Base-by-base conservation (phyloP, 2,113 vertebrate species). In the Danio rerio region DNA sequence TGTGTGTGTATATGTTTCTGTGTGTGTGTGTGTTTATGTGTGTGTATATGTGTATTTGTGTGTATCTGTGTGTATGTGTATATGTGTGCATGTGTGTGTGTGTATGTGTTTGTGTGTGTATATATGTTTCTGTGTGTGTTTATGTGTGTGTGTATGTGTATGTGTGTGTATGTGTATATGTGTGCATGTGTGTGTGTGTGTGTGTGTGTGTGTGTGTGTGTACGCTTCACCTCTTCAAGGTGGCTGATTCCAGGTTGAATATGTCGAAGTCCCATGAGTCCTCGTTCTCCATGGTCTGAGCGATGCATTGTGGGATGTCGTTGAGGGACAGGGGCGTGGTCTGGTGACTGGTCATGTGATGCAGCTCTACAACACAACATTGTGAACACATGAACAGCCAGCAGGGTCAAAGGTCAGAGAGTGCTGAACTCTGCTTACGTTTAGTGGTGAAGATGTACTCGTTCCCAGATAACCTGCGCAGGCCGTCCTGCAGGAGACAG, bases 241-340 rank as follows among this genome's bases (percentile, higher is more conserved):
- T 99, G 53, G 95, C 97, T 21, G 95, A 94, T 91, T 99, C 98
- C 87, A 99, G 92, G 87, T 95, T 96, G 92, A 98, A 96, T 86
- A 99, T 95, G 88, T 98, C 92, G 78, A 99, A 99, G 88, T 98
- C 97, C 98, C 98, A 99, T 8, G 91, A 91, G 31, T 98, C 95
- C 77, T 97, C 98, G 5, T 95, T 96, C 86, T 98, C 97, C 95
- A 99, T 96, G n/a, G 95, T 96, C 90, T 93, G 90, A 45, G 97
- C 94, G 59, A 99, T 95, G 80, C 90, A 94, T 2, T 96, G 94
- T 0, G 98, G 97, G 81, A 98, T 92, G 84, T 98, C 96, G 0
- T 94, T 95, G 68, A 97, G 92, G 7, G 96, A 95, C 77, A 95
- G 89, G 6, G 96, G 95, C 40, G 91, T 91, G 83, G 92, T 91